Evolutionary conservation across 2,888 invertebrate genomes (phyloP).

Genomic region (Stomorhina lunata): DNA sequence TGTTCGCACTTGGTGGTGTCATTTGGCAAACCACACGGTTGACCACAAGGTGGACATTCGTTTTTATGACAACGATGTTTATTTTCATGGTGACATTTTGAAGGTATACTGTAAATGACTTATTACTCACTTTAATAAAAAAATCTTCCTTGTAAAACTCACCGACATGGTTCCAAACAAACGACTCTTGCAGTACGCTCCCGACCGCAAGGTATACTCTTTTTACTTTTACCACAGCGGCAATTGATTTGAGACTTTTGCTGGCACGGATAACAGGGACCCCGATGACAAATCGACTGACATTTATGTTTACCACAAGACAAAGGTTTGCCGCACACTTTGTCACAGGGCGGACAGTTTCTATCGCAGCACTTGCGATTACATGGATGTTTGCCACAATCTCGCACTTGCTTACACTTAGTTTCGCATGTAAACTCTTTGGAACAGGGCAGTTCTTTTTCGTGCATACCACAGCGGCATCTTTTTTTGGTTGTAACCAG

Average conservation of each 20-base stretch:
- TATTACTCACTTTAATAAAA: slow-evolving; percentile 61
- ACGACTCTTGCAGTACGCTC: slow-evolving; percentile 87
- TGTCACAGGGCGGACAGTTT: slow-evolving; percentile 90
- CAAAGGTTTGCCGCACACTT: slow-evolving; percentile 89
- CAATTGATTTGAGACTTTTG: slow-evolving; percentile 83
- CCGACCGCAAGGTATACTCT: slow-evolving; percentile 92
- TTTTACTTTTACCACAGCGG: slow-evolving; percentile 88
- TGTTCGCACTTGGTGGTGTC: slow-evolving; percentile 80
- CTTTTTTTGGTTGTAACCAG: slow-evolving; percentile 87
- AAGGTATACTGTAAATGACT: slow-evolving; percentile 82
- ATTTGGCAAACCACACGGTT: slow-evolving; percentile 84
- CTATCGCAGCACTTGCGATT: slow-evolving; percentile 94
- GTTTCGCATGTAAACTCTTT: slow-evolving; percentile 93
- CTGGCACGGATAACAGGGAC: slow-evolving; percentile 90
- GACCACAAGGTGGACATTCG: slow-evolving; percentile 90
- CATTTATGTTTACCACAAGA: slow-evolving; percentile 94
- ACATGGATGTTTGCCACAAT: slow-evolving; percentile 93
- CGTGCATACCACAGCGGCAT: slow-evolving; percentile 89
- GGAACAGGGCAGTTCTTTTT: slow-evolving; percentile 91
- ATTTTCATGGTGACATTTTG: slow-evolving; percentile 93
- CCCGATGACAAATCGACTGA: slow-evolving; percentile 87
- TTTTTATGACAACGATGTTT: slow-evolving; percentile 91
- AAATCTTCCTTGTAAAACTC: slow-evolving; percentile 6
- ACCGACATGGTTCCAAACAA: slow-evolving; percentile 88
- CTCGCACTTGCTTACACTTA: slow-evolving; percentile 90